Conservation (phyloP, 2,888 invertebrate species). For the Harmothoe impar region DNA sequence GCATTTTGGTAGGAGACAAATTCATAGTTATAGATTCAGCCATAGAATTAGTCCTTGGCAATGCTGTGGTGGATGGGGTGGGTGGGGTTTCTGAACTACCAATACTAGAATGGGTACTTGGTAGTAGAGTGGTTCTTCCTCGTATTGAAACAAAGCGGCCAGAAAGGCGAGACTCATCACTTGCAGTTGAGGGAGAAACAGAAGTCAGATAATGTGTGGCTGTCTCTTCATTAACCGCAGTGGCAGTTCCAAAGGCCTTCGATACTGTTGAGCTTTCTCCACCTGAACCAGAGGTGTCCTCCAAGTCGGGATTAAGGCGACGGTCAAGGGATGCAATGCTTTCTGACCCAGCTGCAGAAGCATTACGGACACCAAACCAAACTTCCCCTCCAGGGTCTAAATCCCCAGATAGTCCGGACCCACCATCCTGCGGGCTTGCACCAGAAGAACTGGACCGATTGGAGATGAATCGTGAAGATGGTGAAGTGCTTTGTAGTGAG, state of each 20-base stretch:
- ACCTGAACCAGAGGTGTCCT: neutral
- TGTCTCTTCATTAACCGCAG: neutral
- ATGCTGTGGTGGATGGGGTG: no score
- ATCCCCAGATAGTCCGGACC: neutral
- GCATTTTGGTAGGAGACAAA: no score
- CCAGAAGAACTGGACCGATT: neutral
- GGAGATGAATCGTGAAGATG: neutral
- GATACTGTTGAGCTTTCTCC: neutral
- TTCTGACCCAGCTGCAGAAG: neutral
- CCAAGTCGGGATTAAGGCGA: neutral
- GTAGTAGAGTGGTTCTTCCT: no score
- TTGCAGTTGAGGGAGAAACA: neutral
- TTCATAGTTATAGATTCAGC: no score
- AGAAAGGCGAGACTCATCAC: neutral
- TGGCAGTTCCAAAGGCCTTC: neutral
- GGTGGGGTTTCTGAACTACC: no score
- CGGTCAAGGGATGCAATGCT: neutral
- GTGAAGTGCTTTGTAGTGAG: neutral
- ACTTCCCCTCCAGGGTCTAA: neutral
- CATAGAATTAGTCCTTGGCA: no score
- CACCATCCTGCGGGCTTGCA: neutral
- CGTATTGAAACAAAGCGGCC: neutral
- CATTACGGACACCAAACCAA: constrained; percentile 3
- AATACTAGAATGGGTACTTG: no score
- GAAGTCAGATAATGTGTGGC: neutral